phyloP scores from a whole-genome alignment of 2,888 invertebrate species.

The Sussaba pulchella region DNA sequence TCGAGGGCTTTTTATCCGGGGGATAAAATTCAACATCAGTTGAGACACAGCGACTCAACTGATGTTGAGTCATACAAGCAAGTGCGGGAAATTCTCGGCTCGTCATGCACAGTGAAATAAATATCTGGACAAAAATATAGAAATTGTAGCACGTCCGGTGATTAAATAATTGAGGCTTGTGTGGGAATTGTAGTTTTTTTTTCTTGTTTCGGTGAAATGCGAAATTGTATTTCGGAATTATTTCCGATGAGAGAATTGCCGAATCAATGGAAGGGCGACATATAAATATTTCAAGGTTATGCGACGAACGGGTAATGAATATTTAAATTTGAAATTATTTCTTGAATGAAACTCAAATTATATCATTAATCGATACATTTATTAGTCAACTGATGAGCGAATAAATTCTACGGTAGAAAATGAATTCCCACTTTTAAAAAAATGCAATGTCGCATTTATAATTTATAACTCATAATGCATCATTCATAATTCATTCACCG shows the following conservation, averaged over 20 bases:
- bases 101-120: not conserved
- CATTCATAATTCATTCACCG: too few relatives aligned
- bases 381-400: too few relatives aligned
- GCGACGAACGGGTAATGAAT: not conserved
- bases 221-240: not conserved
- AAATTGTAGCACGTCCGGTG: not conserved
- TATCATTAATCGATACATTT: too few relatives aligned
- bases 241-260: not conserved
- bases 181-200: too few relatives aligned
- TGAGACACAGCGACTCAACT: not conserved
- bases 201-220: not conserved
- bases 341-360: too few relatives aligned
- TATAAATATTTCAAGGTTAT: too few relatives aligned
- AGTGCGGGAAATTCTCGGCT: constrained; percentile 24
- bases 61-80: not conserved
- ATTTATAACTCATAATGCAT: too few relatives aligned
- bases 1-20: constrained; percentile 36
- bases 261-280: not conserved
- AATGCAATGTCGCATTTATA: too few relatives aligned
- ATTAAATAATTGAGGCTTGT: not conserved
- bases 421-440: too few relatives aligned
- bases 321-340: not conserved
- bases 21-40: too few relatives aligned
- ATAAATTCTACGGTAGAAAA: too few relatives aligned
- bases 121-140: not conserved